These are phyloP conservation scores for Probaryconus sp. DNA, from an alignment of 1,140 invertebrate species.

Conservation along the genomic window DNA sequence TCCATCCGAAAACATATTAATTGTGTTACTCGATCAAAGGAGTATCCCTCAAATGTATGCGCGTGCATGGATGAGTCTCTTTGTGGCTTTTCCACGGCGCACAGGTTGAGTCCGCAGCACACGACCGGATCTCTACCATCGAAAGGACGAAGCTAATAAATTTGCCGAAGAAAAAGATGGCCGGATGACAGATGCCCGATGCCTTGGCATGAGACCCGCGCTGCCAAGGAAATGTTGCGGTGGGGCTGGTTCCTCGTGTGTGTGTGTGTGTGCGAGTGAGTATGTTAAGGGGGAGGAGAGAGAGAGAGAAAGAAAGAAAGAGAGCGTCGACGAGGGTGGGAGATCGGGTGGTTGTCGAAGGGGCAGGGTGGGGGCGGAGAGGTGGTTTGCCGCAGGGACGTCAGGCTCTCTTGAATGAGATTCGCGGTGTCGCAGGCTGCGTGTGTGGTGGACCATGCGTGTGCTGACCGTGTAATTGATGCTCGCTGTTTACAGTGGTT, in stretches of 20 bases:
- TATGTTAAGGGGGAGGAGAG: constrained; percentile 31
- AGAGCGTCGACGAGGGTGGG: constrained; percentile 51
- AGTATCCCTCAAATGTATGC: constrained; percentile 37
- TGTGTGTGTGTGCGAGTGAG: no score
- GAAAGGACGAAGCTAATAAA: constrained; percentile 73
- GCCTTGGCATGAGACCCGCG: constrained; percentile 64
- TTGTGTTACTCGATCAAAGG: background rate
- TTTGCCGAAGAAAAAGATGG: constrained; percentile 75
- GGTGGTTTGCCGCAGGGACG: constrained; percentile 27
- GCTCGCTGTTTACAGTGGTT: constrained; percentile 55
- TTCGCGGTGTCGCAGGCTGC: constrained; percentile 47
- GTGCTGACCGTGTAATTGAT: constrained; percentile 50
- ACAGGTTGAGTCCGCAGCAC: constrained; percentile 39
- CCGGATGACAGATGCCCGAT: constrained; percentile 75
- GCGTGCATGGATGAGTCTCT: constrained; percentile 41
- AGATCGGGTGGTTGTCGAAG: background rate
- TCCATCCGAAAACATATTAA: no score
- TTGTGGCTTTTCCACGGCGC: constrained; percentile 53
- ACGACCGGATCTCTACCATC: constrained; percentile 62
- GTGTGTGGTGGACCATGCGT: constrained; percentile 24
- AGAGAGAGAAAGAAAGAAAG: constrained; percentile 51
- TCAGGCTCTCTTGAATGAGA: constrained; percentile 52
- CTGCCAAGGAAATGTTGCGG: constrained; percentile 60
- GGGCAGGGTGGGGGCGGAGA: constrained; percentile 11
- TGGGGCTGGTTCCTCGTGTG: background rate